phyloP scores from a whole-genome alignment of 2,888 invertebrate genomes.

The Sphaerophoria rueppellii region DNA sequence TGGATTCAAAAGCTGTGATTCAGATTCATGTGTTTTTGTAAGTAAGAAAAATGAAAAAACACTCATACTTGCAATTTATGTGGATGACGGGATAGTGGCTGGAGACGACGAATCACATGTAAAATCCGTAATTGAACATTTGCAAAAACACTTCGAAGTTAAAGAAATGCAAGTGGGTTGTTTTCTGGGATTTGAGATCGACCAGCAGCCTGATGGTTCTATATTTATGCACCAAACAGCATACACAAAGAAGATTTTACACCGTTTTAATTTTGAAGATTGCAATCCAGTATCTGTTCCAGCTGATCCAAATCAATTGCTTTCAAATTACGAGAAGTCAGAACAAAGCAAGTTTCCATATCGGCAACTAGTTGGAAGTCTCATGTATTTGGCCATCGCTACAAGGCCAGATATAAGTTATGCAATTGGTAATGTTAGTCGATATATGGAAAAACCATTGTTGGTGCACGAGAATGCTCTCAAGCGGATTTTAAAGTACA shows the following conservation, averaged over 20 bases:
- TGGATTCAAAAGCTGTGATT: conserved; percentile 65
- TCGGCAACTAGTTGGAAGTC: conserved; percentile 50
- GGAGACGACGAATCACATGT: conserved; percentile 36
- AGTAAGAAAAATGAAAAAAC: conserved; percentile 21
- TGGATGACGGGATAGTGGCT: conserved; percentile 54
- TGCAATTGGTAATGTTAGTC: conserved; percentile 1
- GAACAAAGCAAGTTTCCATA: conserved; percentile 35
- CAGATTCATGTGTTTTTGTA: conserved; percentile 74
- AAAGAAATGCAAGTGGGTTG: conserved; percentile 40
- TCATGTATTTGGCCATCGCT: conserved; percentile 59
- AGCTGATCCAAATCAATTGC: conserved; percentile 16
- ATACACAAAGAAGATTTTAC: not conserved
- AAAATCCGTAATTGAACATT: conserved; percentile 35
- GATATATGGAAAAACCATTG: no score
- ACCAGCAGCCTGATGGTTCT: conserved; percentile 23
- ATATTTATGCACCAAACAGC: conserved; percentile 23
- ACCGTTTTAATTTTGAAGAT: conserved; percentile 26
- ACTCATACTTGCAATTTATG: conserved; percentile 73
- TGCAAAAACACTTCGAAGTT: conserved; percentile 3
- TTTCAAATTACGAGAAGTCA: conserved; percentile 19
- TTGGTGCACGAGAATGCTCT: no score
- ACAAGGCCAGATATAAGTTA: conserved; percentile 41
- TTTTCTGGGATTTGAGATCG: conserved; percentile 57
- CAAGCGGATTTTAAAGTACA: no score
- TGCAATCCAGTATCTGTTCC: conserved; percentile 43